These are phyloP conservation scores for Apostichopus japonicus DNA, from an alignment of 35 echinoderm and acorn worm species.

Conservation along the genomic window DNA sequence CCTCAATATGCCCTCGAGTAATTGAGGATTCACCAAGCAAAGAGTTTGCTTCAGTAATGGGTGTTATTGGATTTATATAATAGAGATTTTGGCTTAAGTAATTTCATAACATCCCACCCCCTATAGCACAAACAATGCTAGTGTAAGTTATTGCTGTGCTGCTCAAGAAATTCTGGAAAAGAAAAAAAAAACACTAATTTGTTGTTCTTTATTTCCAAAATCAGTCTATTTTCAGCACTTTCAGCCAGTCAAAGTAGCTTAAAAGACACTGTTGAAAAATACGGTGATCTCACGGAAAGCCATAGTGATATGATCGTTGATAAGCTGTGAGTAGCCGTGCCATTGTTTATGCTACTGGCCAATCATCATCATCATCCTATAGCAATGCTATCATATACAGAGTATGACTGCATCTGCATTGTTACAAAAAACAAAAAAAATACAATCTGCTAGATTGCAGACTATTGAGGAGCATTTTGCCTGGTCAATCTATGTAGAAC, in stretches of 20 bases:
- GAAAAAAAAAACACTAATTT: background rate
- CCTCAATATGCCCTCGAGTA: no score
- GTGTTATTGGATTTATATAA: no score
- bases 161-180: background rate
- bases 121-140: no score
- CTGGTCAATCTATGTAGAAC: no score
- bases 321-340: slow-evolving; percentile 93
- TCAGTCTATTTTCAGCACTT: slow-evolving; percentile 91
- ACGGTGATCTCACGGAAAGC: slow-evolving; percentile 86
- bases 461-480: no score
- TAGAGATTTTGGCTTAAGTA: no score
- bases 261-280: slow-evolving; percentile 94
- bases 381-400: background rate
- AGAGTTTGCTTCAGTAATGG: no score
- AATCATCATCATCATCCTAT: background rate
- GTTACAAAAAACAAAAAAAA: background rate
- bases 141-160: no score
- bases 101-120: no score
- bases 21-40: no score
- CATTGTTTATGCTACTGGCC: slow-evolving; percentile 12
- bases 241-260: slow-evolving; percentile 87
- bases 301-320: slow-evolving; percentile 90
- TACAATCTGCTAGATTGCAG: no score
- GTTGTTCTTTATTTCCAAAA: slow-evolving; percentile 34
- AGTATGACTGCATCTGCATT: slow-evolving; percentile 9